A percentile compares a stretch with the other conserved stretches of the same genome.
phyloP scores from a whole-genome alignment of 2,113 vertebrate genomes.

The Neofelis nebulosa region DNA sequence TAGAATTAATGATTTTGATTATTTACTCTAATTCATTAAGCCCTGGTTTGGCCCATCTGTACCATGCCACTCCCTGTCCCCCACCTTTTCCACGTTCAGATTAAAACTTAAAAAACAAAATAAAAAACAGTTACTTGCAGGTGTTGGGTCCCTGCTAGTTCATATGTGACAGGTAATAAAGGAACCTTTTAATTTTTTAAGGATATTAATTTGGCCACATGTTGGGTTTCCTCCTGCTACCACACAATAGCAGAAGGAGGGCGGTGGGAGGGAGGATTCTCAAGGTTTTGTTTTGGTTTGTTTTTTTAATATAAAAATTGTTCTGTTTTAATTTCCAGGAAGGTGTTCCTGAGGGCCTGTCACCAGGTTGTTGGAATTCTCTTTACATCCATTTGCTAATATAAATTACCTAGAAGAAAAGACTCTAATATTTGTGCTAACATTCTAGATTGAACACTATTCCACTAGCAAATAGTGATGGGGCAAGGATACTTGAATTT shows the following conservation, averaged over 20 bases:
- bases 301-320: background rate
- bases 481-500: background rate
- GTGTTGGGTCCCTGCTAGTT: background rate
- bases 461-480: background rate
- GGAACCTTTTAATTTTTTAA: background rate
- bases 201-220: background rate
- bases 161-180: background rate
- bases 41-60: background rate
- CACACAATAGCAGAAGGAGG: background rate
- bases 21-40: background rate
- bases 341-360: background rate
- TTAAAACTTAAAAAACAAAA: background rate
- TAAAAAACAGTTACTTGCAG: background rate
- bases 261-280: background rate
- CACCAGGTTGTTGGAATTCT: background rate
- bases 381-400: background rate
- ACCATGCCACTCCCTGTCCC: too few species aligned
- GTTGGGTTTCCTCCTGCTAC: background rate
- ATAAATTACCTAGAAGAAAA: constrained; percentile 19
- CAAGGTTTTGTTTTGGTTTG: background rate
- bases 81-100: background rate
- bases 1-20: background rate
- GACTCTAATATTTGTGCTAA: background rate
- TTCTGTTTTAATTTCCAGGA: background rate
- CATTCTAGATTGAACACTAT: background rate